Base-by-base conservation (phyloP, 2,888 invertebrate genomes). In the Pteria penguin region DNA sequence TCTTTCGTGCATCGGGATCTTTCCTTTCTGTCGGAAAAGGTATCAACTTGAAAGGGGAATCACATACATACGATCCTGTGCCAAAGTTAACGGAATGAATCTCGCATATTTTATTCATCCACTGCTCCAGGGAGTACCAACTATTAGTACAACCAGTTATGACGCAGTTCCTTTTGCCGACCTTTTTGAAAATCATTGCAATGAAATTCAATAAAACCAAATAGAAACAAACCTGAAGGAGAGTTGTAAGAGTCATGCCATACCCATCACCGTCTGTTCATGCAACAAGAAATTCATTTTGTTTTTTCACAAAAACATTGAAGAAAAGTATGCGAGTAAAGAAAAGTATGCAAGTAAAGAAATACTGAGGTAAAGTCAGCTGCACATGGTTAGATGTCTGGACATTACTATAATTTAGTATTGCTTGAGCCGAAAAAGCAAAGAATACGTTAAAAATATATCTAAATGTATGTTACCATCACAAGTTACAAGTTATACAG, bases 91-190 rank as follows among this genome's bases (percentile, higher is more conserved):
- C 4, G 18, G 22, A 24, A 4, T 29, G 62, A 27, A 62, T 62
- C 29, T 26, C 62, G 29, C 32, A 62, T 31, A 62, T n/a, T 11
- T 62, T 62, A 33, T 67, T 36, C 52, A 27, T 67, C 52, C 31
- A 22, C 45, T 66, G 32, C 18, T 58, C 22, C 1, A 62, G 62
- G 29, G 62, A 4, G 32, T 67, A 67, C 57, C 54, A 55, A 32
- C 68, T 32, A 33, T 68, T 68, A 24, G 57, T 57, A 57, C 58
- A 68, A 68, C 4, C 24, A 31, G 55, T 55, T n/a, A 57, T 18
- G 24, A 4, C 68, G 14, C 32, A 57, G 27, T 57, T 55, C 33
- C 24, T 67, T 31, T 31, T 29, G 2, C 22, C 45, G 14, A 36
- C 45, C 45, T 14, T 14, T 36, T 36, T 36, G 45, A 36, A 36